Evolutionary conservation across 2,797 vertebrate species (phyloP), one percentile per base, ranked within the genome.

Genomic region (Erpetoichthys calabaricus): DNA sequence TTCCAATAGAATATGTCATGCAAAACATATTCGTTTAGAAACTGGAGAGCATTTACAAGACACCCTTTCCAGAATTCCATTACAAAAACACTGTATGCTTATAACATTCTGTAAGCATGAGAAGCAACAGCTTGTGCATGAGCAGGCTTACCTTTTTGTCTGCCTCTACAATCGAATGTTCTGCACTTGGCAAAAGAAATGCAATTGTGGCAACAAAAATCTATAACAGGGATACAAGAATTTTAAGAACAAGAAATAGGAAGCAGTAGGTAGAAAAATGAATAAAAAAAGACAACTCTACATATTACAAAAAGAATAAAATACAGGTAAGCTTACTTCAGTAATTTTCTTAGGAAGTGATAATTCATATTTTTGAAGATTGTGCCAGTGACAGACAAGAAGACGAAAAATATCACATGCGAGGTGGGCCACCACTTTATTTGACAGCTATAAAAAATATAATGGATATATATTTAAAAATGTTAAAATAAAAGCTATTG

Each of bases 161-260:
- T 41, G 83, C 83, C 77, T 99, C 96, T 74, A 92, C 73, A 2
- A 86, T 85, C 45, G 94, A 98, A 69, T 91, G 86, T 59, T 99
- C 96, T 1, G 94, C 90, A 64, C 89, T 90, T 0, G 96, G 96
- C 78, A 99, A 79, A 68, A 99, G 92, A 77, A 97, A 98, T 7
- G 90, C 88, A 65, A 96, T 91, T 65, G 94, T 99, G 71, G 94
- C 92, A 78, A 98, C 91, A 55, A 98, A 94, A 74, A 98, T 95
- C 94, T 99, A 71, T 3, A 64, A 41, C 57, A 69, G 72, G 76
- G 72, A 54, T 76, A 77, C 52, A 56, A 42, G 45, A 52, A 42
- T 55, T 55, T 42, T 10, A 3, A 49, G 45, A 63, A 49, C 51
- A 25, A 55, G 56, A 65, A 44, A 69, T 54, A 76, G 70, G 70